Base-by-base conservation (phyloP, 2,888 invertebrate genomes). In the Drosophila rellima region DNA sequence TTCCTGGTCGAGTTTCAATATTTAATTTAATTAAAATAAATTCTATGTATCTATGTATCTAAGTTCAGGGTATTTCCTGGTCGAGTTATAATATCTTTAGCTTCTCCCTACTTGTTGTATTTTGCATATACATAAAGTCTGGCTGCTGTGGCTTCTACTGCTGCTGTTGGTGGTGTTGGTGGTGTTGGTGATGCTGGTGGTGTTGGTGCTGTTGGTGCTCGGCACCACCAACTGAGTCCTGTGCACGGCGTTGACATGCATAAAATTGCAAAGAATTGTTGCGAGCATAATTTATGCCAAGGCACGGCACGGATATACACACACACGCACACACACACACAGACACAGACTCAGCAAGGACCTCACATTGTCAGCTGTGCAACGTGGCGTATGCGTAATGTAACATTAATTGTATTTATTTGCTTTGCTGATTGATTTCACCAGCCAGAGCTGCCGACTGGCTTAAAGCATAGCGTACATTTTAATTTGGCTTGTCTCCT, bases 351-450 rank as follows among this genome's bases (percentile, higher is more conserved):
- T 6, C 31, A 31, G 40, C n/a, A 51, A 37, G 26, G 18, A 47
- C 33, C 17, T 17, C 44, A 18, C 35, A 17, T 65, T 42, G 31
- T 15, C 39, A 35, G 50, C 39, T 56, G 78, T 47, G 69, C 70
- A 70, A 52, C 66, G 50, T 51, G 64, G 80, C 83, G 88, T 82
- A 82, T 85, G 50, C 83, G 77, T 80, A 88, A 85, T 85, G 80
- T 74, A 67, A 63, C 80, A 75, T 88, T 84, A 84, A 84, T 84
- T 84, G 82, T 80, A 85, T 84, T 88, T 88, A 79, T 85, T 83
- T 83, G 82, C 80, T 68, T 77, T 82, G 77, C 66, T 85, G 83
- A 84, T 84, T 85, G 83, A 84, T 88, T 84, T 88, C 65, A 51
- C 33, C 62, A 26, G 26, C 26, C 26, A 26, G 5, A 57, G 57